Base-by-base conservation (phyloP, 2,888 invertebrate species). In the Morpho helenor region DNA sequence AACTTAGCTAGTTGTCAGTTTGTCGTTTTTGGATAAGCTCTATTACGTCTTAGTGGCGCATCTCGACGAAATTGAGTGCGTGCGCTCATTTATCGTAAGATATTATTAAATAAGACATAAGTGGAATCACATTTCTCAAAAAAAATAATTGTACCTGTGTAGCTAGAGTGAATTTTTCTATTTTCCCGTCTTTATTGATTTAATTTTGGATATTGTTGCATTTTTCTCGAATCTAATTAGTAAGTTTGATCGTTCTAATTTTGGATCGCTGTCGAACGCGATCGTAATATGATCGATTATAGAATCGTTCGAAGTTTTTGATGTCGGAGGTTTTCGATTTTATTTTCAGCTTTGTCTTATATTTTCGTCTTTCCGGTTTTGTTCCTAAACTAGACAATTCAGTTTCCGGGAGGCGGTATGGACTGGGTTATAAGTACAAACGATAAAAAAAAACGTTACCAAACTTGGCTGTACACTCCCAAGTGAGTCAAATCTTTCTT, bases 81-180 rank as follows among this genome's bases (percentile, higher is more conserved):
- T 49, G 49, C 75, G 76, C 74, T 76, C 79, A 74, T 71, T 73
- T 74, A 74, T 74, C 72, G 74, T 83, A 82, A 83, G 80, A 82
- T 80, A 77, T 75, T 80, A 68, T 55, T 69, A 65, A n/a, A 63
- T 87, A 87, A 84, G 84, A 79, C 83, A 77, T 86, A 88, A 87
- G 82, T 86, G 88, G 66, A 79, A 76, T 63, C 66, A 63, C 67
- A 64, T 66, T 68, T 68, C 64, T 68, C 59, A 58, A 62, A 63
- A 59, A 52, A 64, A 43, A 59, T 49, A 49, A 57, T 57, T 81
- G 89, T 89, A 89, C 89, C 89, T 89, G 89, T 86, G 83, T 89
- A 89, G 89, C 81, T 89, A 89, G 89, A 84, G 76, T 75, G 79
- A 89, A 88, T 89, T 88, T 31, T 84, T 80, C 75, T 79, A 75